Base-by-base conservation (phyloP, 2,888 invertebrate species). In the Sturmia bella region DNA sequence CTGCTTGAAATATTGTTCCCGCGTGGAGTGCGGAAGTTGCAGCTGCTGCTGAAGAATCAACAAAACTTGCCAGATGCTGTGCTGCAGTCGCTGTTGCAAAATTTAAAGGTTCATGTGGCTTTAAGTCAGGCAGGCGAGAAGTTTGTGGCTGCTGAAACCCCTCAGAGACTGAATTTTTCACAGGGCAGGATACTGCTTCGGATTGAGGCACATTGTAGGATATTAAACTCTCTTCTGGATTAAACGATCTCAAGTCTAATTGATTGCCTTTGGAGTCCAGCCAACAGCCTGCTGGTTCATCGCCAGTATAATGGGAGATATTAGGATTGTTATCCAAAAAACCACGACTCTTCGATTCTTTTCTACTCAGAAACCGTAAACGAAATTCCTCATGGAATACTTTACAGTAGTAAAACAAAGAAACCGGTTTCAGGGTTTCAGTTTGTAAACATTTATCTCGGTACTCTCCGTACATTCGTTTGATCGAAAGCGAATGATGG, bases 261-360 rank as follows among this genome's bases (percentile, higher is more conserved):
- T 39, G 56, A 43, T 80, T 75, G 19, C 80, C 75, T 27, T 70
- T 80, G 1, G 37, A 43, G 39, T 80, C 75, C n/a, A 75, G 17
- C 85, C 85, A 85, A 66, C 69, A 84, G n/a, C 85, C 85, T 6
- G 85, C 85, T 9, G 80, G 80, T 19, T 85, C 85, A 39, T 85
- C 84, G 7, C 85, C 85, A 0, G 84, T 85, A 56, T 82, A 85
- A 13, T 84, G 80, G 9, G 85, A 84, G 52, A 85, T 72, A 68
- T 85, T 85, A n/a, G 82, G 80, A 76, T 85, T 85, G 1, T 66
- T 70, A 69, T 83, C 83, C 17, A 75, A 45, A 17, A 80, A 70
- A 15, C 80, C 80, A 37, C 80, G 74, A 56, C 61, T 39, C n/a
- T 75, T 80, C 3, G 75, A 69, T 6, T 80, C 80, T 27, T 13